Evolutionary conservation across 2,888 invertebrate species (phyloP), one percentile per base, ranked within the genome.

Genomic region (Mystacides longicornis): DNA sequence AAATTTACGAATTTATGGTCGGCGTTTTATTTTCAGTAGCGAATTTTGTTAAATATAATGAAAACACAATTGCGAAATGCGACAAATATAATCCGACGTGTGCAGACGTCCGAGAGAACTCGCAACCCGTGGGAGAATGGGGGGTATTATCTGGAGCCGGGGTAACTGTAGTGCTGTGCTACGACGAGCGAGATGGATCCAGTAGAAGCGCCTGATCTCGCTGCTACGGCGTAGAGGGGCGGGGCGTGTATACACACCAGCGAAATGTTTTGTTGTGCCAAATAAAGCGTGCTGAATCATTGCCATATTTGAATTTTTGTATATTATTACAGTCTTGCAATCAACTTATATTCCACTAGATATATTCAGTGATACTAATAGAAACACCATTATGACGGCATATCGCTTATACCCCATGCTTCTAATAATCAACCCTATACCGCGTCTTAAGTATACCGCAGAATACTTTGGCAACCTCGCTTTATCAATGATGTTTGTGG

Each of bases 211-310:
- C 37, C n/a, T 37, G 37, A 37, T 37, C 37, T 37, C 14, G 7
- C 7, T 27, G 52, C 49, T 54, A 50, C 45, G 43, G 46, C 50
- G 55, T 49, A 49, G 55, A 46, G 46, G 20, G 37, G 37, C 37
- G 51, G 55, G 51, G 52, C 42, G 55, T 3, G 20, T 14, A 7
- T 7, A n/a, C n/a, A 3, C 46, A 46, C 19, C 46, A 19, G 20
- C 46, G 46, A 46, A 46, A 46, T 46, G 46, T 20, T 46, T 46
- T 46, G 46, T 46, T 46, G 18, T 11, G 3, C 4, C 7, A 20
- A 16, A 37, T n/a, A 37, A 37, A n/a, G 4, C 37, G 37, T n/a
- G 37, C 37, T 37, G 14, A 37, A 37, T 37, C 14, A 37, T 7
- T 7, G n/a, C n/a, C n/a, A n/a, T n/a, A n/a, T n/a, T n/a, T n/a